A percentile compares a stretch with the other conserved stretches of the same genome.
Evolutionary conservation across 2,113 vertebrate genomes (phyloP).

Genomic region (Saccopteryx leptura): DNA sequence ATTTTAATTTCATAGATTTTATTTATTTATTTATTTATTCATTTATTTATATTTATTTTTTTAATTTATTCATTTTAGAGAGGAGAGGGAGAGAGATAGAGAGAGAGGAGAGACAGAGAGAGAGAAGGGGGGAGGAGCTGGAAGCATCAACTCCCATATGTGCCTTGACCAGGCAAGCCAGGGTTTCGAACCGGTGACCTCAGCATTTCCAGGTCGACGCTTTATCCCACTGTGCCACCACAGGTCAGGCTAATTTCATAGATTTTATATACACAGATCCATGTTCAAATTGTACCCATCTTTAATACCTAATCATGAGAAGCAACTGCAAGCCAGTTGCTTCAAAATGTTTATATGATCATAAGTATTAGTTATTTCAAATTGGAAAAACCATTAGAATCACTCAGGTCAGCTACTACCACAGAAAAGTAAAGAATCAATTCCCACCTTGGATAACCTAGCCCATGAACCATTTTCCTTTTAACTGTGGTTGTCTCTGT

Average conservation of each 20-base stretch:
- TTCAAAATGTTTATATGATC: neutral
- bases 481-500: neutral
- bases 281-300: neutral
- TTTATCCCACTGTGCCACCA: too few relatives aligned
- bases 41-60: too few relatives aligned
- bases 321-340: neutral
- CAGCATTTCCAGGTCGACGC: too few relatives aligned
- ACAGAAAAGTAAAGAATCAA: neutral
- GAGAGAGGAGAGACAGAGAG: too few relatives aligned
- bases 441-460: neutral
- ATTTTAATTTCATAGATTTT: conserved; percentile 36
- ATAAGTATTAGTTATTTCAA: neutral
- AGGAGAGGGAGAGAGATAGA: too few relatives aligned
- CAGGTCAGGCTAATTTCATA: conserved; percentile 16
- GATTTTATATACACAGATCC: neutral
- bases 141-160: too few relatives aligned
- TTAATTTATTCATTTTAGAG: too few relatives aligned
- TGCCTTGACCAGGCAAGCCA: too few relatives aligned
- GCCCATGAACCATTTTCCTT: neutral
- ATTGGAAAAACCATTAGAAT: neutral
- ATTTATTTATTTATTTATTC: too few relatives aligned
- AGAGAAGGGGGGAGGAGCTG: too few relatives aligned
- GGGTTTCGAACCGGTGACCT: too few relatives aligned
- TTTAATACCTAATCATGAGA: neutral
- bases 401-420: neutral